Evolutionary conservation across 2,888 invertebrate species (phyloP), one percentile per base, ranked within the genome.

Genomic region (Drosophila tanythrix): DNA sequence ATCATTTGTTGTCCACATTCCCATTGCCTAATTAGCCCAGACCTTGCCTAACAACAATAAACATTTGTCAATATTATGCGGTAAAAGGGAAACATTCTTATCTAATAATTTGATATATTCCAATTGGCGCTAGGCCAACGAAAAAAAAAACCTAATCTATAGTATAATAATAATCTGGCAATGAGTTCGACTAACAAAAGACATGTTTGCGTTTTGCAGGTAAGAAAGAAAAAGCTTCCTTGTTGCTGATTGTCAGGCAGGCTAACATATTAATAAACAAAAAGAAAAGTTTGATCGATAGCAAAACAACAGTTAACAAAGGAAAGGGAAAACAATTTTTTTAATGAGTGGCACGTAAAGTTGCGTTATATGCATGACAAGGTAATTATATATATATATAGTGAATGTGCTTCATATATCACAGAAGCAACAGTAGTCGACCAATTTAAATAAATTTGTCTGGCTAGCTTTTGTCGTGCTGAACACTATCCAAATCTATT

Each of bases 211-310:
- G 35, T 35, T 8, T 60, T 38, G 59, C 40, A 52, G 25, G 5
- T 25, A 27, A 7, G 27, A 21, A 57, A 31, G 27, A n/a, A 64
- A 48, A 31, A 27, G 27, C 50, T 57, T 75, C 65, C 27, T 29
- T 60, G 21, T 48, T 61, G 31, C 62, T 65, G 46, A 8, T 21
- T 64, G 40, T 36, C 36, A 62, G 57, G 43, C 33, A 67, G 57
- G 43, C 40, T 48, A 52, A 57, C 51, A 62, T 60, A 55, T 75
- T 60, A 70, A 64, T 38, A 66, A 79, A 60, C 46, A 64, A 74
- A 56, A 79, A 61, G 27, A 62, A 76, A 79, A 58, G 78, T 81
- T 81, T 79, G 81, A 81, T 77, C 79, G 81, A 79, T 77, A 59
- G 10, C 15, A 65, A 50, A 46, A 21, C 27, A 29, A 69, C 68